Evolutionary conservation across 1,140 invertebrate species (phyloP), one percentile per base, ranked within the genome.

Genomic region (Meteorus sp.): DNA sequence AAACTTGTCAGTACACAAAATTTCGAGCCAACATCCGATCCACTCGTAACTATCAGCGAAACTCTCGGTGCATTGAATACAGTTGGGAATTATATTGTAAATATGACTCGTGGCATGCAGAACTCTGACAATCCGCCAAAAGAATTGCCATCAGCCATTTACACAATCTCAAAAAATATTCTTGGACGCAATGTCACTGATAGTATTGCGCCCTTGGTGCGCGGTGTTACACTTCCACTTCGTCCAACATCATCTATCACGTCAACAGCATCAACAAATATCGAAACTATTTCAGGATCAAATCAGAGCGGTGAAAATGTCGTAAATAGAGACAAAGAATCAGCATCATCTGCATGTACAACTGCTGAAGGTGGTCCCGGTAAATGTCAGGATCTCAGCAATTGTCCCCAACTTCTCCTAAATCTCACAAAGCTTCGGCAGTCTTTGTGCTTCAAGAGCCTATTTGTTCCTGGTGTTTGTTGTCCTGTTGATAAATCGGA

Each of bases 381-480:
- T n/a, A 86, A 88, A 56, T 96, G 94, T 63, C 88, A 93, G 65
- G 93, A 95, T 73, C 80, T 97, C 6, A 92, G 91, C 63, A 90
- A 90, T 60, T 96, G 94, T 75, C 92, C 93, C 0, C 90, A 93
- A 63, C 73, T 97, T 8, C 78, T 97, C 0, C 76, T 96, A 5
- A 92, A 96, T 72, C 79, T 95, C 8, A 85, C 86, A 6, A 90
- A 87, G 70, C 78, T 97, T 0, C 80, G 93, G 31, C 89, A 94
- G 68, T 94, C 92, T 0, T 82, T 96, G 5, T 97, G 94, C 71
- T 96, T 97, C 69, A 94, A 95, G 76, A 91, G 90, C 61, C 79
- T 95, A 1, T 94, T 95, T 67, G 89, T 94, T 2, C 94, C 94
- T 1, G 94, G 93, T 13, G 92, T 95, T 1, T 96, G 93, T 70